Percentiles rank a stretch among this genome's conserved stretches.
phyloP scores from a whole-genome alignment of 1,140 invertebrate species.

The Brachionus angularis region DNA sequence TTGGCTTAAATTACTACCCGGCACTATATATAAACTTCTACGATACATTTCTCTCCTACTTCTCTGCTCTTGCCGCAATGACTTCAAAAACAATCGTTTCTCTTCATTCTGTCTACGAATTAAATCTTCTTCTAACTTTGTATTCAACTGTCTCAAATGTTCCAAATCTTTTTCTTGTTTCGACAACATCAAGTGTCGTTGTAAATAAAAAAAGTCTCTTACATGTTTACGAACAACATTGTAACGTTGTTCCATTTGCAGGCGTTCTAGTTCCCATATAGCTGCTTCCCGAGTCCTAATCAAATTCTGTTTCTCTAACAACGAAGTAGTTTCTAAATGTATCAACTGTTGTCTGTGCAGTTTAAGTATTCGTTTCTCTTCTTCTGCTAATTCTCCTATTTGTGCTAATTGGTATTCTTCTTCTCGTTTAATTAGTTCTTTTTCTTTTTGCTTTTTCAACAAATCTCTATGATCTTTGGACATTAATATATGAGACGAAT shows the following conservation, averaged over 20 bases:
- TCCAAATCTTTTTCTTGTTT: constrained; percentile 43
- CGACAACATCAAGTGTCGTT: constrained; percentile 36
- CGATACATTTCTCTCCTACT: constrained; percentile 42
- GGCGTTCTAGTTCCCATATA: constrained; percentile 42
- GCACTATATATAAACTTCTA: constrained; percentile 16
- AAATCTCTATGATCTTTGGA: constrained; percentile 32
- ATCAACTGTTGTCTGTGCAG: constrained; percentile 29
- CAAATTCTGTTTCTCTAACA: constrained; percentile 38
- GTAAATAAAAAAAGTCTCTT: constrained; percentile 36
- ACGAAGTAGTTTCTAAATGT: constrained; percentile 29
- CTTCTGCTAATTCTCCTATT: constrained; percentile 25
- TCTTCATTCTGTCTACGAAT: constrained; percentile 41
- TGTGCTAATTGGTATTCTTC: constrained; percentile 42
- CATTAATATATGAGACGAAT: constrained; percentile 28
- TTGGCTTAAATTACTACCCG: not conserved
- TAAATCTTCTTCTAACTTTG: constrained; percentile 40
- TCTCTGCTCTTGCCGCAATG: constrained; percentile 34
- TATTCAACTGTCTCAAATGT: constrained; percentile 36
- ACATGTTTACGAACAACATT: constrained; percentile 43
- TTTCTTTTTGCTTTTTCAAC: constrained; percentile 42
- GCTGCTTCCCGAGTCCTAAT: constrained; percentile 24
- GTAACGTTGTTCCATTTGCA: constrained; percentile 41
- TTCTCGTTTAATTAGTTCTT: constrained; percentile 37
- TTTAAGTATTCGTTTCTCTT: constrained; percentile 36
- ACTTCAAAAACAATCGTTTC: constrained; percentile 38